Conservation (phyloP, 2,113 vertebrate genomes). For the zebrafish (Danio rerio) region GRCz12tu NC_133188.1:44420501-44421000, state of each 20-base stretch:
- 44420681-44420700: neutral
- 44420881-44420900: no score
- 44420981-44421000: no score
- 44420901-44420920: no score
- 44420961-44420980: no score
- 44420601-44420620: constrained; percentile 33
- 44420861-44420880: no score
- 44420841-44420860: no score
- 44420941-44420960: no score
- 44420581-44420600: constrained; percentile 16
- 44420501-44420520: constrained; percentile 18
- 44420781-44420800: neutral
- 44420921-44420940: no score
- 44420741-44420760: neutral
- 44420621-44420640: constrained; percentile 18
- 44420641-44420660: neutral
- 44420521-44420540: constrained; percentile 11
- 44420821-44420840: no score
- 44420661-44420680: neutral
- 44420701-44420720: neutral
- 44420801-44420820: no score
- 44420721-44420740: neutral
- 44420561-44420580: constrained; percentile 7
- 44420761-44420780: neutral
- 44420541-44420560: constrained; percentile 33